These are phyloP conservation scores for Acarapis woodi DNA, from an alignment of 1,140 invertebrate genomes.

Conservation along the genomic window DNA sequence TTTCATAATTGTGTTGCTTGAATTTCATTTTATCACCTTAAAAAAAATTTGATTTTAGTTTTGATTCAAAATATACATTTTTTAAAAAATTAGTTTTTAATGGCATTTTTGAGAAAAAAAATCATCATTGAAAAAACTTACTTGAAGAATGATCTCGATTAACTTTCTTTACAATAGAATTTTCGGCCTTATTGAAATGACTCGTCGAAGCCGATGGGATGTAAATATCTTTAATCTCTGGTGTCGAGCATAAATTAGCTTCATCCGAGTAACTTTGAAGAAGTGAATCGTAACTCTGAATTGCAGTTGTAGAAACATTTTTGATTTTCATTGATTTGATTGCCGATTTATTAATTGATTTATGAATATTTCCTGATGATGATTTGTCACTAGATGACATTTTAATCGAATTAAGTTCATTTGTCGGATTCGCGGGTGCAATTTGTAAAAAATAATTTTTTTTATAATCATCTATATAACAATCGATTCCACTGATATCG, in stretches of 20 bases:
- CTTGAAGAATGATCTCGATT: no score
- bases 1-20: conserved; percentile 11
- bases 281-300: conserved; percentile 17
- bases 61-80: not conserved
- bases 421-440: no score
- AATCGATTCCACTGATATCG: no score
- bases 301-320: conserved; percentile 2
- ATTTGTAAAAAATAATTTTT: no score
- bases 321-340: not conserved
- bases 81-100: not conserved
- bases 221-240: conserved; percentile 8
- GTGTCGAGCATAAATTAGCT: conserved; percentile 8
- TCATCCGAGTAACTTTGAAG: conserved; percentile 16
- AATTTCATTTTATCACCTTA: not conserved
- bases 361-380: not conserved
- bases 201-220: no score
- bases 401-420: no score
- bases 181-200: conserved; percentile 3
- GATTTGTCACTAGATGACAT: no score
- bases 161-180: no score
- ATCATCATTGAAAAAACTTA: no score
- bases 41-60: not conserved
- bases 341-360: not conserved
- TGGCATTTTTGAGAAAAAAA: not conserved
- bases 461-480: no score